Conservation (phyloP, 1,140 invertebrate genomes). For the Trichogramma pretiosum region DNA sequence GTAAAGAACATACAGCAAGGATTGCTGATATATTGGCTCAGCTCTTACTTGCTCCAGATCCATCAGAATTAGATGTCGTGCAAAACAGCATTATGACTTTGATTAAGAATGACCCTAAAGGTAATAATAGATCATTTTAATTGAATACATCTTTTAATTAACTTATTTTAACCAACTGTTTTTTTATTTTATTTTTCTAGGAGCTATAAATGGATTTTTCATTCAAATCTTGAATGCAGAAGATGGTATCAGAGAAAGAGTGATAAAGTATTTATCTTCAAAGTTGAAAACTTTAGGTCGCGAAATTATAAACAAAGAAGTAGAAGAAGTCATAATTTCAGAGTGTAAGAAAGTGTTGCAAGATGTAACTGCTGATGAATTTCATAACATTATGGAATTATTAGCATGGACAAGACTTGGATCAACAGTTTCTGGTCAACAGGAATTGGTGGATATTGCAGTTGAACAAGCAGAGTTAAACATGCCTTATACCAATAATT, state of each 20-base stretch:
- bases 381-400: slow-evolving; percentile 80
- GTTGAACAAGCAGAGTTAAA: slow-evolving; percentile 71
- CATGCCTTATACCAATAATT: slow-evolving; percentile 69
- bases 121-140: too few relatives aligned
- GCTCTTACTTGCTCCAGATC: slow-evolving; percentile 77
- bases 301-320: slow-evolving; percentile 73
- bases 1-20: slow-evolving; percentile 71
- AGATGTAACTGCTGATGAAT: slow-evolving; percentile 88
- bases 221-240: slow-evolving; percentile 74
- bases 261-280: slow-evolving; percentile 76
- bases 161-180: neutral
- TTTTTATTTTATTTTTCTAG: slow-evolving; percentile 32
- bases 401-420: slow-evolving; percentile 71
- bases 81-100: slow-evolving; percentile 60
- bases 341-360: slow-evolving; percentile 82
- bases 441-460: slow-evolving; percentile 77
- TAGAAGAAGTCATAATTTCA: slow-evolving; percentile 74
- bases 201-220: slow-evolving; percentile 75
- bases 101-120: slow-evolving; percentile 56
- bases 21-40: slow-evolving; percentile 90
- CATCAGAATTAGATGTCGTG: slow-evolving; percentile 69
- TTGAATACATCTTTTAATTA: neutral
- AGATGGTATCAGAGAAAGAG: slow-evolving; percentile 72
- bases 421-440: slow-evolving; percentile 71
- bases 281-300: slow-evolving; percentile 74